These are phyloP conservation scores for Leptothorax acervorum DNA, from an alignment of 2,888 invertebrate genomes.

Conservation along the genomic window DNA sequence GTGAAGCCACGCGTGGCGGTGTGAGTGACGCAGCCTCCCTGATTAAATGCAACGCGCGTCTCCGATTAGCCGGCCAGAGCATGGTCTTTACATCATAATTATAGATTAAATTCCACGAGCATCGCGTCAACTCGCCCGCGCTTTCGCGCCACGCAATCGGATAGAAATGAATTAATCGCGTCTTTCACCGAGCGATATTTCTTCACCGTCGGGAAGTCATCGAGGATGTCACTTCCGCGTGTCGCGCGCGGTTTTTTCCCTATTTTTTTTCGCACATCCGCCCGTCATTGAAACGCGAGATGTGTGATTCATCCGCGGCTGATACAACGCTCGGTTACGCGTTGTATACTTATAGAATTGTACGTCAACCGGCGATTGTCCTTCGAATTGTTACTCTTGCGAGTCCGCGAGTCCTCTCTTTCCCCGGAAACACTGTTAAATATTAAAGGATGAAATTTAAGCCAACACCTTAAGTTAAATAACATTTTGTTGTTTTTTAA, in stretches of 20 bases:
- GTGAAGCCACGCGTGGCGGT: conserved; percentile 2
- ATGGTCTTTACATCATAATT: conserved; percentile 46
- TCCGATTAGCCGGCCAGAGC: conserved; percentile 29
- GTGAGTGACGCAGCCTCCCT: conserved; percentile 19
- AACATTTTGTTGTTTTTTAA: no score
- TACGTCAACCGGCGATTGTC: conserved; percentile 23
- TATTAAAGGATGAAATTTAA: no score
- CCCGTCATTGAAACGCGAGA: background rate
- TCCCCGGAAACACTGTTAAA: background rate
- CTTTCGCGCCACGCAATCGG: conserved; percentile 14
- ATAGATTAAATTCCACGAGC: conserved; percentile 51
- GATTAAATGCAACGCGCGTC: conserved; percentile 49
- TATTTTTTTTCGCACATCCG: background rate
- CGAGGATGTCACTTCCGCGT: conserved; percentile 2
- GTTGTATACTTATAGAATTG: background rate
- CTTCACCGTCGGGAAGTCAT: background rate
- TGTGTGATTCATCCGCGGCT: conserved; percentile 22
- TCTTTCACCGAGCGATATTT: conserved; percentile 1
- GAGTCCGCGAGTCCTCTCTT: background rate
- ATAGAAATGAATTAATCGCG: conserved; percentile 13
- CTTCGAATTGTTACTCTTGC: conserved; percentile 26
- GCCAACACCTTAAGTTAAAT: no score
- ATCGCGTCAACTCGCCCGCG: conserved; percentile 49
- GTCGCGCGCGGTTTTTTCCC: no score
- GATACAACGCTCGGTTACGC: conserved; percentile 15